Evolutionary conservation across 2,113 vertebrate genomes (phyloP), one percentile per base, ranked within the genome.

Genomic region (Pachyramphus minor): DNA sequence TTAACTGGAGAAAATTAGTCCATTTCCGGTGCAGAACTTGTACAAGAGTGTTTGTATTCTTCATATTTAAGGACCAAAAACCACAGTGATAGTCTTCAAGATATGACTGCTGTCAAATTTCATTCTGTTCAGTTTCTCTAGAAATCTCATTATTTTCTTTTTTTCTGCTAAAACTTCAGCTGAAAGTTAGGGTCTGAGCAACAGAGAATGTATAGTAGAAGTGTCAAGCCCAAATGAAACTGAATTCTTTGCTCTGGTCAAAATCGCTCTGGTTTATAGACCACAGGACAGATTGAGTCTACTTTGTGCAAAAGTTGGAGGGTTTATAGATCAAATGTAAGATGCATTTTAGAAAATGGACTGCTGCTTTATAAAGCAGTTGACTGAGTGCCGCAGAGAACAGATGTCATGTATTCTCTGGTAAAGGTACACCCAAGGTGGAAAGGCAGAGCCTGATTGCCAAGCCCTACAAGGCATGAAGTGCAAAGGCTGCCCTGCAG

Each of bases 91-190:
- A 69, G 19, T 49, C 8, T 63, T 80, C 49, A 73, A 93, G 39
- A 55, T 55, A 59, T 4, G 11, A 37, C 21, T 37, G 31, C 5
- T 68, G 45, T 42, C 11, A 90, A 74, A 87, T 85, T 74, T 90
- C 2, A 27, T 35, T 79, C 47, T 25, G 2, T 16, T 24, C 5
- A 67, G 14, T 67, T 93, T 88, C 42, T 69, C 19, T 52, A 67
- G 42, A 94, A 90, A 42, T 63, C 20, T 77, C 35, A 39, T 74
- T 74, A 63, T 84, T 93, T 95, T 84, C 2, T 53, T 66, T 4
- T 82, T 75, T 82, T 53, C n/a, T 81, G 24, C 39, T 41, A 90
- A 79, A 73, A 80, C 6, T 53, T 77, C 60, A 52, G 8, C 14
- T 67, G 78, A 62, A 85, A 71, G 11, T 24, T 50, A 77, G 14